phyloP scores from a whole-genome alignment of 2,888 invertebrate species.

The Eupithecia tripunctaria region DNA sequence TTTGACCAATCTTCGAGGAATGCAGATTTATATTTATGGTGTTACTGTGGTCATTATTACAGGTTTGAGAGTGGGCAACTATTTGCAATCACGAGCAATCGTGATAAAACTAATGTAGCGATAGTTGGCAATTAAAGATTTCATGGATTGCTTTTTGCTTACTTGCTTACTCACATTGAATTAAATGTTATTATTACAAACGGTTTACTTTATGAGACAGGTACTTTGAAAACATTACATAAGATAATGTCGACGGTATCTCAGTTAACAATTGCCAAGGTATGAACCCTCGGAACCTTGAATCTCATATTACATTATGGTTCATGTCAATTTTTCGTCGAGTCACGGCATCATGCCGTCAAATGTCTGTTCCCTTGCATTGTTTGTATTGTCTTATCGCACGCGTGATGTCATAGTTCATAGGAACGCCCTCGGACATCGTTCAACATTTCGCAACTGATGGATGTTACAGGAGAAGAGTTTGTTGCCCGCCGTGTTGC shows the following conservation, averaged over 20 bases:
- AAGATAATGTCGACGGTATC: conserved; percentile 38
- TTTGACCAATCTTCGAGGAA: conserved; percentile 19
- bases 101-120: conserved; percentile 36
- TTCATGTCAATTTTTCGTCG: conserved; percentile 66
- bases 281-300: conserved; percentile 57
- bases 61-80: conserved; percentile 21
- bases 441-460: conserved; percentile 68
- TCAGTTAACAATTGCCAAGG: conserved; percentile 28
- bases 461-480: conserved; percentile 52
- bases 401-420: conserved; percentile 76
- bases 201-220: conserved; percentile 37
- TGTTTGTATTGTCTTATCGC: conserved; percentile 74
- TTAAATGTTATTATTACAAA: conserved; percentile 36
- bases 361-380: conserved; percentile 76
- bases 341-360: conserved; percentile 65
- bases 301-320: conserved; percentile 68
- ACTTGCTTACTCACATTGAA: conserved; percentile 32
- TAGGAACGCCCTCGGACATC: conserved; percentile 65
- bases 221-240: conserved; percentile 42
- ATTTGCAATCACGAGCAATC: conserved; percentile 30
- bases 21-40: conserved; percentile 22
- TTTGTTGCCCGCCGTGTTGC: conserved; percentile 48
- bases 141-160: conserved; percentile 43
- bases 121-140: conserved; percentile 43
- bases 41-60: conserved; percentile 19